These are phyloP conservation scores for Prosapia bicincta DNA, from an alignment of 2,888 invertebrate genomes.

Conservation along the genomic window DNA sequence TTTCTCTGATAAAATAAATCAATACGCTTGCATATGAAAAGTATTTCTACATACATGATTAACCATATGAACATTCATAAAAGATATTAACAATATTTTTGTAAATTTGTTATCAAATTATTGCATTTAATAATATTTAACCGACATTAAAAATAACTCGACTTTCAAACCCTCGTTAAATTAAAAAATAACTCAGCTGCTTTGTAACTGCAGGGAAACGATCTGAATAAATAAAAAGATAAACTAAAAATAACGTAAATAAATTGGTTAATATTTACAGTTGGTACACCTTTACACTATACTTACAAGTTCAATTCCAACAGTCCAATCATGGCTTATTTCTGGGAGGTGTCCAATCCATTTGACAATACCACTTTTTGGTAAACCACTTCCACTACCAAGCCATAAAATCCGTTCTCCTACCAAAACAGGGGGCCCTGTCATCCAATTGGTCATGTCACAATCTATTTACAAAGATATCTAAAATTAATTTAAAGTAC, in stretches of 20 bases:
- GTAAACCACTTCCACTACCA: slow-evolving; percentile 47
- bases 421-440: slow-evolving; percentile 42
- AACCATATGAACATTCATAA: too few species aligned
- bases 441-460: slow-evolving; percentile 18
- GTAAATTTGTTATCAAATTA: too few species aligned
- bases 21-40: too few species aligned
- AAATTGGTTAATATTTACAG: neutral
- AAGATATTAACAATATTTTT: too few species aligned
- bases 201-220: too few species aligned
- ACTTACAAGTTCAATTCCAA: slow-evolving; percentile 55
- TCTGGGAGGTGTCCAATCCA: slow-evolving; percentile 53
- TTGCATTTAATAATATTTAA: too few species aligned
- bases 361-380: slow-evolving; percentile 49
- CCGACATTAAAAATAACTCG: too few species aligned
- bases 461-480: neutral
- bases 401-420: slow-evolving; percentile 53
- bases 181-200: neutral
- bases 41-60: too few species aligned
- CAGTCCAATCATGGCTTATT: slow-evolving; percentile 47
- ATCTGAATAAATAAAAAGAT: too few species aligned
- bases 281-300: neutral
- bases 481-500: too few species aligned
- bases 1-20: too few species aligned
- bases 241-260: neutral
- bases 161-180: too few species aligned